Percentiles rank a stretch among this genome's conserved stretches.
phyloP scores from a whole-genome alignment of 2,113 vertebrate species.

The Rallus limicola region DNA sequence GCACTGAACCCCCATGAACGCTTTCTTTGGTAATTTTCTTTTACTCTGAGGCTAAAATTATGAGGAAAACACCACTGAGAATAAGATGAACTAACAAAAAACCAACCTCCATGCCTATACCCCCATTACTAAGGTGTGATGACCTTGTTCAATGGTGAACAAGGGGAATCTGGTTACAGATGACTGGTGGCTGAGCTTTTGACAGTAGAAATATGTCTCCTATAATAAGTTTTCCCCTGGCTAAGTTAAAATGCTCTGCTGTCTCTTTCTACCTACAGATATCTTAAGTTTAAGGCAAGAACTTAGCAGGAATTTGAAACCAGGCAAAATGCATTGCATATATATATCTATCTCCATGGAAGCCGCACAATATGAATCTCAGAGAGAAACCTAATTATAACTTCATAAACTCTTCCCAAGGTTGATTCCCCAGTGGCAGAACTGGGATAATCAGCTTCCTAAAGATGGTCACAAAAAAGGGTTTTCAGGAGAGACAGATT shows the following conservation, averaged over 20 bases:
- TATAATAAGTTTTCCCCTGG: neutral
- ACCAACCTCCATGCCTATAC: neutral
- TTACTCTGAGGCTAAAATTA: neutral
- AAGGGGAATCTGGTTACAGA: neutral
- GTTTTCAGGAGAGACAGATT: neutral
- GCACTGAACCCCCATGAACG: neutral
- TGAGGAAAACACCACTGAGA: neutral
- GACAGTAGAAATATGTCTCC: neutral
- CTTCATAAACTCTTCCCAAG: slow-evolving; percentile 3
- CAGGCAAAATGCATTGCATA: neutral
- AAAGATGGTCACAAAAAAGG: neutral
- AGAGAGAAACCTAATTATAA: slow-evolving; percentile 26
- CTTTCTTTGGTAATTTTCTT: neutral
- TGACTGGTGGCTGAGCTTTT: neutral
- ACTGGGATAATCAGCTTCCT: neutral
- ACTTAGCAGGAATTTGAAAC: slow-evolving; percentile 15
- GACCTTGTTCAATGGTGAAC: neutral
- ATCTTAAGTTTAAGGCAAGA: slow-evolving; percentile 28
- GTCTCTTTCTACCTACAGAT: neutral
- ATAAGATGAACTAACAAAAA: neutral
- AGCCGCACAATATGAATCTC: neutral
- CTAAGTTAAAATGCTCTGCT: neutral
- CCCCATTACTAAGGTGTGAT: neutral
- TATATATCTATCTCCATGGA: neutral
- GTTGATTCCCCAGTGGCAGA: neutral